Conservation (phyloP, 2,888 invertebrate genomes). For the Schizotus pectinicornis region DNA sequence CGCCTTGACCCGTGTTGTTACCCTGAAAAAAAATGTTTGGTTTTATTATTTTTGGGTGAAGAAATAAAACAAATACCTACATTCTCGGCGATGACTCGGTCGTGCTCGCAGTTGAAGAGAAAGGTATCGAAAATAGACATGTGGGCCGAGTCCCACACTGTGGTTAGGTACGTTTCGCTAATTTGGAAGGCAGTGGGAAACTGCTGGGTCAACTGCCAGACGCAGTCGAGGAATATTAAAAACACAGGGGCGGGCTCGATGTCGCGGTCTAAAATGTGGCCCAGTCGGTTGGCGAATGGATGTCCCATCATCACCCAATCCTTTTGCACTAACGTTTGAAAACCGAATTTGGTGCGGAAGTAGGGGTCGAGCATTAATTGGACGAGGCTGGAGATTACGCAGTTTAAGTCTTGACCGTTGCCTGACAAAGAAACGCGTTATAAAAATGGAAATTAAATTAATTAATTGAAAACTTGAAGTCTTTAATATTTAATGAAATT, state of each 20-base stretch:
- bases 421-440: conserved; percentile 59
- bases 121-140: conserved; percentile 92
- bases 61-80: conserved; percentile 54
- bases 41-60: background rate
- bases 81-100: conserved; percentile 71
- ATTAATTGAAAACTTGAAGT: too few relatives aligned
- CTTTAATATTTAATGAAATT: conserved; percentile 5
- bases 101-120: conserved; percentile 85
- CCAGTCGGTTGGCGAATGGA: conserved; percentile 69
- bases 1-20: conserved; percentile 43
- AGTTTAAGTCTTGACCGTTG: conserved; percentile 87
- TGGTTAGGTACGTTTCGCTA: conserved; percentile 89
- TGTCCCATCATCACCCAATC: conserved; percentile 96
- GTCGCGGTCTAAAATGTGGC: conserved; percentile 69
- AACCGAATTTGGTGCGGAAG: conserved; percentile 82
- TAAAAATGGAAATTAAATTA: background rate
- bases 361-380: conserved; percentile 87
- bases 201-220: conserved; percentile 89
- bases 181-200: conserved; percentile 90
- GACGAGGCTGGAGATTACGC: conserved; percentile 83
- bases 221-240: conserved; percentile 90
- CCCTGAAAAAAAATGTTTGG: conserved; percentile 28
- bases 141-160: conserved; percentile 89
- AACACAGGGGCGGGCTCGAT: conserved; percentile 83
- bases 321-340: conserved; percentile 90